These are phyloP conservation scores for Drosophila paracracens DNA, from an alignment of 2,888 invertebrate species.

Conservation along the genomic window DNA sequence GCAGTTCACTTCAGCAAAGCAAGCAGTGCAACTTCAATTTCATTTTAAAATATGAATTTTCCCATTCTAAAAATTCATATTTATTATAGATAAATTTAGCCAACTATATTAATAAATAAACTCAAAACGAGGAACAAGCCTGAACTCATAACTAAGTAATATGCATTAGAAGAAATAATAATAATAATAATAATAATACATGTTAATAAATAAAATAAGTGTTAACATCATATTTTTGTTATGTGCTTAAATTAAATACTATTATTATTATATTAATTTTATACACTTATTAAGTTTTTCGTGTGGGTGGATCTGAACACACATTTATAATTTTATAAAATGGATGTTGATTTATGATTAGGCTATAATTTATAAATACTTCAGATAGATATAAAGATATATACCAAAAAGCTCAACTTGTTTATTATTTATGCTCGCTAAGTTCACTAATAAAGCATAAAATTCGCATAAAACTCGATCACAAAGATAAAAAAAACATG, in stretches of 20 bases:
- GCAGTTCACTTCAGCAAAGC: not conserved
- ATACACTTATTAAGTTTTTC: too few relatives aligned
- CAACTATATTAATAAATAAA: not conserved
- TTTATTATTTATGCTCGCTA: constrained; percentile 7
- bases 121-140: rapidly evolving
- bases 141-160: not conserved
- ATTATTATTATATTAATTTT: rapidly evolving
- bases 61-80: not conserved
- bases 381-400: not conserved
- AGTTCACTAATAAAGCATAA: constrained; percentile 35
- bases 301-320: too few relatives aligned
- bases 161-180: not conserved
- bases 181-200: not conserved
- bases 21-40: not conserved
- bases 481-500: constrained; percentile 6
- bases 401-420: constrained; percentile 1
- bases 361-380: not conserved
- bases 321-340: too few relatives aligned
- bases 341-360: not conserved
- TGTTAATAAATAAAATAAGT: not conserved
- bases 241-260: not conserved
- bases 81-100: not conserved
- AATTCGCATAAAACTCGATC: constrained; percentile 48
- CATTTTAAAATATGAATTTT: not conserved
- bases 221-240: not conserved